Evolutionary conservation across 1,140 invertebrate genomes (phyloP), one percentile per base, ranked within the genome.

Genomic region (Macrostomum lignano): DNA sequence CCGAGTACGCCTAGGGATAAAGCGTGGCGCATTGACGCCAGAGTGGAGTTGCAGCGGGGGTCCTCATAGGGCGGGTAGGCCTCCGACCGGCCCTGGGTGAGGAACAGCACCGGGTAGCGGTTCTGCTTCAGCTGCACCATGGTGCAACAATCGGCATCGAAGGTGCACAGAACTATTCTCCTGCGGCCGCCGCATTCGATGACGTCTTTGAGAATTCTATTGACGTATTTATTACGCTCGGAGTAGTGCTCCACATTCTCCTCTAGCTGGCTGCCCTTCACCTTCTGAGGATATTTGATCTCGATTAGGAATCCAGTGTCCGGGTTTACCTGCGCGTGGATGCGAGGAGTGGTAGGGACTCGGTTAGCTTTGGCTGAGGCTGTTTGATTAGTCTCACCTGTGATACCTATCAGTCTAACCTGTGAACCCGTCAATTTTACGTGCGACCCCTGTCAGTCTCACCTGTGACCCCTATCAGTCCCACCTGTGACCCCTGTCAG

Each of bases 71-170:
- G 66, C 24, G 69, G 65, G 52, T 79, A 84, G 38, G 70, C 71
- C 3, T 62, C 53, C 2, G 74, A 75, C 7, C 72, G 55, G 2
- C 81, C 81, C 60, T 81, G 66, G 0, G 78, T 84, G 26, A 93
- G 55, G 49, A 88, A 86, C 58, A 91, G 69, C 0, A 86, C 73
- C 1, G 82, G 81, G 62, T 84, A 91, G 43, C 72, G 73, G 52
- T 86, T 88, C 59, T 91, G 82, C 47, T 91, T 93, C 34, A 73
- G 58, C 21, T 74, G 65, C 28, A 86, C 62, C 59, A 65, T 67
- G 1, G 73, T 68, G 47, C 79, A 88, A 28, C 81, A 72, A 46
- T 91, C 81, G 0, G 82, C 76, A 60, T 91, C 77, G 53, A 93
- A 93, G 43, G 74, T 78, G 0, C 77, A 84, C 42, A 93, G 74